Base-by-base conservation (phyloP, 2,113 vertebrate species). In the Cyphotilapia sp. region DNA sequence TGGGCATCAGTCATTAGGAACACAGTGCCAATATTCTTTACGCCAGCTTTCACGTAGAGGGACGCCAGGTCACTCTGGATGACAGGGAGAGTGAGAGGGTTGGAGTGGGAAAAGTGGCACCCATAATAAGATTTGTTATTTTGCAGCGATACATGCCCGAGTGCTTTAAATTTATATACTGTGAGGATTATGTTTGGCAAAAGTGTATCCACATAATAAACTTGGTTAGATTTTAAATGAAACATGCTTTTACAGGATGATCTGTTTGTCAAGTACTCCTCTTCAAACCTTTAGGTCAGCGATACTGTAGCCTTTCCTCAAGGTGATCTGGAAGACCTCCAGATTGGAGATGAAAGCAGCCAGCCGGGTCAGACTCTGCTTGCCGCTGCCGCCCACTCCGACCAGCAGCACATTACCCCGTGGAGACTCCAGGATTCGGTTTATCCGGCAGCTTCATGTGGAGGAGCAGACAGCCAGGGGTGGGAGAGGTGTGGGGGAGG, bases 311-410 rank as follows among this genome's bases (percentile, higher is more conserved):
- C 97, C 98, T 95, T 97, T 99, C 88, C 95, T 97, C 86, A 98
- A 94, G 5, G 98, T 98, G 96, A 99, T 97, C 95, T 99, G 99
- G 95, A 98, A 99, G n/a, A 99, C 96, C 27, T 99, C 98, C 94
- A 99, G 96, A 76, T 94, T 96, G 93, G 98, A 97, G 89, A 99
- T 97, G 95, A 98, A 99, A 42, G 98, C 98, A 1, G 98, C 98
- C 69, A 99, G 95, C n/a, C 98, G 97, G 11, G 98, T 98, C 94
- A 99, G 96, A 87, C 99, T 99, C 96, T 99, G 99, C 93, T 99
- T 99, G 17, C 99, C 99, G 0, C 97, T 99, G 5, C 99, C 99
- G 0, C 98, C 99, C 19, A 99, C 98, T 0, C 99, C 98, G 0
- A 99, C 96, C 90, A 99, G 96, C 83, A 99, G 96, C 2, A 97